Base-by-base conservation (phyloP, 2,113 vertebrate species). In the Pleuronectes platessa region DNA sequence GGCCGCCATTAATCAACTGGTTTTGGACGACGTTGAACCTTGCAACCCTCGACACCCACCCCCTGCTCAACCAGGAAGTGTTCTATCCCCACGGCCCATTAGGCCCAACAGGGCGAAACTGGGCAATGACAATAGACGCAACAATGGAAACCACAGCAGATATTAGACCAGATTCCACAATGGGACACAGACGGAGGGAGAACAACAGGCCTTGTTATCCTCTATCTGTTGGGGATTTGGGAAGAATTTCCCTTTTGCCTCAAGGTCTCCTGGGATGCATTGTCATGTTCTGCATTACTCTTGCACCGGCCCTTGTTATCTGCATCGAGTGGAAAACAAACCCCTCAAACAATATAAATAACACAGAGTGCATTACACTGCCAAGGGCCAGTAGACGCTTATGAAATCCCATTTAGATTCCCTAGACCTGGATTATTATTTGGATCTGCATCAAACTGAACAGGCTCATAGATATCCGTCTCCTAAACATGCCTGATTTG, bases 1-100 rank as follows among this genome's bases (percentile, higher is more conserved):
- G 82, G 87, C 83, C n/a, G 61, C 79, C 93, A 92, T 95, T 91
- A 94, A 94, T 95, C 93, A 95, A 88, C 42, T 81, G 60, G 65
- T 92, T 93, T 74, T 80, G 55, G 71, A 83, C 63, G 37, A 72
- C 23, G 76, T 71, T 90, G 87, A 92, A 90, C 91, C 87, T 89
- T 82, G 81, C 75, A 80, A 89, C 89, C 88, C 85, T 71, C 68
- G 58, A 86, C 86, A 73, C 88, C 92, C 90, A 89, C 74, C 71
- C 71, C 12, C 78, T 71, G 85, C 61, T 82, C 73, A 49, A 85
- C 73, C 72, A 93, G 94, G 93, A 95, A 93, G 91, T 92, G 71
- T 92, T 92, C 73, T 83, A 85, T 92, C 84, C 90, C 78, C 42
- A 81, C 61, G 81, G 71, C 69, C 83, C 83, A 90, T 90, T 87